These are phyloP conservation scores for Drosophila azteca DNA, from an alignment of 1,140 invertebrate species.

Conservation along the genomic window DNA sequence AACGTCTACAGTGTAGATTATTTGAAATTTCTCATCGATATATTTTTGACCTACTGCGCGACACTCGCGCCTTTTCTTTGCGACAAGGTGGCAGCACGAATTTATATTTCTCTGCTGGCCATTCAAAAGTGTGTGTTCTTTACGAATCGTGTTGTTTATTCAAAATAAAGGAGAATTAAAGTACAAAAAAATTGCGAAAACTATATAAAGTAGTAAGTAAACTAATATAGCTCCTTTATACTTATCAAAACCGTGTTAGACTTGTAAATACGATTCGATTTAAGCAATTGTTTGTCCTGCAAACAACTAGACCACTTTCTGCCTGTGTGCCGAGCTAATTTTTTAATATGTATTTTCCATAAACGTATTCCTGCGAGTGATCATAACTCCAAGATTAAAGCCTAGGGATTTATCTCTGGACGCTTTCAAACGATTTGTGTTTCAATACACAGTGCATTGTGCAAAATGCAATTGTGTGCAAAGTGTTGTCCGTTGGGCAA, in stretches of 20 bases:
- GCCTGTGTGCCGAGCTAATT: background rate
- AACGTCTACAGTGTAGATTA: no score
- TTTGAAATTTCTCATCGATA: constrained; percentile 11
- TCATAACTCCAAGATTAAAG: no score
- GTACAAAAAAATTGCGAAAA: constrained; percentile 11
- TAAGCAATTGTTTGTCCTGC: constrained; percentile 11
- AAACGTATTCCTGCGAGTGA: background rate
- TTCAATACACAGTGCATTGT: background rate
- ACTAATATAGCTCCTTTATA: background rate
- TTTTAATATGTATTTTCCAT: no score
- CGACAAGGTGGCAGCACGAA: constrained; percentile 37
- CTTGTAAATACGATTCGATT: background rate
- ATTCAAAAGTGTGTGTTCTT: constrained; percentile 62
- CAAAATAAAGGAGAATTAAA: constrained; percentile 28
- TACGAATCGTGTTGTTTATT: constrained; percentile 38
- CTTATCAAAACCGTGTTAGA: no score
- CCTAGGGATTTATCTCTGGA: no score
- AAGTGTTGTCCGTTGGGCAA: constrained; percentile 62
- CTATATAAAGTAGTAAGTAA: constrained; percentile 33
- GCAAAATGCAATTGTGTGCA: constrained; percentile 9
- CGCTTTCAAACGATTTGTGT: no score
- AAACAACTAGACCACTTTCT: constrained; percentile 15
- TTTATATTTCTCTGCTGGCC: constrained; percentile 36
- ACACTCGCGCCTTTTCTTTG: constrained; percentile 44
- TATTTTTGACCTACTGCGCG: constrained; percentile 6